phyloP scores from a whole-genome alignment of 92 coral and sea anemone genomes.

The Heliopora coerulea region DNA sequence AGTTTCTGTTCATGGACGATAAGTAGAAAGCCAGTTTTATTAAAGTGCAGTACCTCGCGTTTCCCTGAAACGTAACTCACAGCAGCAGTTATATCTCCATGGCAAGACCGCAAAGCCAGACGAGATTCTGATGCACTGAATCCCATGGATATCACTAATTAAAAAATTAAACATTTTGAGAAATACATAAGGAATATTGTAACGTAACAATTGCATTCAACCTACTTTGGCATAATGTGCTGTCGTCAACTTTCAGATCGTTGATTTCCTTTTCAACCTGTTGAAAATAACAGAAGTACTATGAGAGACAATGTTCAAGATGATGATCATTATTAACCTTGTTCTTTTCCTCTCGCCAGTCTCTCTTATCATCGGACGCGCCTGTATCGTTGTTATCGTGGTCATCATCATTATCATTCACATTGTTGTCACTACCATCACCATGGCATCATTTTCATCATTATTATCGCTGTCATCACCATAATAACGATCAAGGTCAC shows the following conservation, averaged over 20 bases:
- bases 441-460: background rate
- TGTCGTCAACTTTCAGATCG: constrained; percentile 63
- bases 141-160: constrained; percentile 81
- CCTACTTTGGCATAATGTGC: constrained; percentile 80
- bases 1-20: background rate
- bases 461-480: background rate
- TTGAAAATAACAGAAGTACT: background rate
- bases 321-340: background rate
- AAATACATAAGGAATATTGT: background rate
- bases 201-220: background rate
- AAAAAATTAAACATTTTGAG: background rate
- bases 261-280: constrained; percentile 45
- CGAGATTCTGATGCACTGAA: constrained; percentile 81
- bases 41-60: constrained; percentile 62
- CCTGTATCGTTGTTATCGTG: background rate
- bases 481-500: background rate
- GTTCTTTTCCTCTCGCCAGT: too few species aligned
- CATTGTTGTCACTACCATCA: background rate
- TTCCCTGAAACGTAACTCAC: constrained; percentile 70
- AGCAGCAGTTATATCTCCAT: constrained; percentile 79
- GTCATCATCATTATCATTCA: background rate
- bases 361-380: too few species aligned
- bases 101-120: constrained; percentile 72
- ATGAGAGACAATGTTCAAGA: background rate
- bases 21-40: background rate